phyloP scores from a whole-genome alignment of 2,113 vertebrate species.

The Geococcyx californianus region DNA sequence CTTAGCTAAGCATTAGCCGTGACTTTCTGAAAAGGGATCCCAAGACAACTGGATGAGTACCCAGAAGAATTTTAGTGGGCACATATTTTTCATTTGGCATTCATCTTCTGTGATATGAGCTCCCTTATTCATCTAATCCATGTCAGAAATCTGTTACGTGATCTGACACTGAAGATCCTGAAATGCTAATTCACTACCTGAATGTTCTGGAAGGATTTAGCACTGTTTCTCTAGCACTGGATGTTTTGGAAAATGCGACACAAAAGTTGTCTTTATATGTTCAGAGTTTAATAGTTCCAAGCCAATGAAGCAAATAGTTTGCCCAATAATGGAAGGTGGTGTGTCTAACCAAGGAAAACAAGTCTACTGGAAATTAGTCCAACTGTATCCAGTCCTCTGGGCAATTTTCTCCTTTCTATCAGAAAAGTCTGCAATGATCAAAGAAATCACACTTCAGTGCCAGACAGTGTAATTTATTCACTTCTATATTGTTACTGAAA shows the following conservation, averaged over 20 bases:
- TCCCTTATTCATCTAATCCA: background rate
- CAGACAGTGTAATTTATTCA: background rate
- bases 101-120: slow-evolving; percentile 28
- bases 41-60: slow-evolving; percentile 28
- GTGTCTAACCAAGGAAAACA: background rate
- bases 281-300: background rate
- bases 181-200: slow-evolving; percentile 5
- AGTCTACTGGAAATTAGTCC: background rate
- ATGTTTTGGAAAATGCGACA: background rate
- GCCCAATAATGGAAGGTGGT: background rate
- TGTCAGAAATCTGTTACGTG: slow-evolving; percentile 22
- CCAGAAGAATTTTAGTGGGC: slow-evolving; percentile 37
- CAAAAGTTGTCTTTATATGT: background rate
- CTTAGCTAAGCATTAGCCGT: background rate
- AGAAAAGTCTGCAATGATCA: background rate
- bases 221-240: background rate
- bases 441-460: background rate
- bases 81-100: slow-evolving; percentile 1
- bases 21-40: slow-evolving; percentile 32
- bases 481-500: background rate
- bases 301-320: background rate
- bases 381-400: background rate
- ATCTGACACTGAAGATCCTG: background rate
- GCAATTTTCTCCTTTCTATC: background rate
- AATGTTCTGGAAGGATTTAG: background rate